These are phyloP conservation scores for Crambe crambe DNA, from an alignment of 37 sponge, comb jelly and placozoan species.

Conservation along the genomic window DNA sequence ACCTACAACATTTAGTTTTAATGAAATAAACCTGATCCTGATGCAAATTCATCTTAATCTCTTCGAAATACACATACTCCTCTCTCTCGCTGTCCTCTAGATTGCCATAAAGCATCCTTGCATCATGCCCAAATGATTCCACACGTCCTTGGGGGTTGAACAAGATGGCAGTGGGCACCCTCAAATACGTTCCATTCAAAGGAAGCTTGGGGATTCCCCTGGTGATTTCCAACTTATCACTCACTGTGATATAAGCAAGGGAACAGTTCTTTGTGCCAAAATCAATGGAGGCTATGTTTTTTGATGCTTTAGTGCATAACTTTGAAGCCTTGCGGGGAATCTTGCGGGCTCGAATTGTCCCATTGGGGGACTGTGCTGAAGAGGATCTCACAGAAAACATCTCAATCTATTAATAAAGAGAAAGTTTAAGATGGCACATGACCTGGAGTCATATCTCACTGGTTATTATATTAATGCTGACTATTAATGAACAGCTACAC, in stretches of 20 bases:
- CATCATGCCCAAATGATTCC: constrained; percentile 35
- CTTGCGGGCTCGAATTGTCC: neutral
- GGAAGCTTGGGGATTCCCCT: constrained; percentile 32
- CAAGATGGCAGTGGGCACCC: constrained; percentile 49
- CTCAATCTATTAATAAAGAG: too few relatives aligned
- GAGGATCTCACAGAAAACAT: too few relatives aligned
- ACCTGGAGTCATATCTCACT: too few relatives aligned
- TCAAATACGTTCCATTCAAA: constrained; percentile 16
- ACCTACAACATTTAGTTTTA: too few relatives aligned
- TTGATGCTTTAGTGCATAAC: constrained; percentile 3
- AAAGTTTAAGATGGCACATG: too few relatives aligned
- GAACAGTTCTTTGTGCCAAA: constrained; percentile 54
- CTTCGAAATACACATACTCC: constrained; percentile 38
- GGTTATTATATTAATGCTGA: too few relatives aligned
- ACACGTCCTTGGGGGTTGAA: constrained; percentile 20
- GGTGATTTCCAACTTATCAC: constrained; percentile 11
- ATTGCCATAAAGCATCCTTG: constrained; percentile 14
- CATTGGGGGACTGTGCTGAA: too few relatives aligned
- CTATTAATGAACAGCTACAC: too few relatives aligned
- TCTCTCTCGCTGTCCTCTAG: neutral
- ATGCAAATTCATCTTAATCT: constrained; percentile 51
- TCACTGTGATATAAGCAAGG: constrained; percentile 33
- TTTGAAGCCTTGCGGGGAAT: neutral
- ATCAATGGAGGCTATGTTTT: constrained; percentile 56
- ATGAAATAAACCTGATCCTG: constrained; percentile 51